Percentiles rank a stretch among this genome's conserved stretches.
Evolutionary conservation across 2,797 vertebrate genomes (phyloP).

Genomic region (Limnodromus scolopaceus): DNA sequence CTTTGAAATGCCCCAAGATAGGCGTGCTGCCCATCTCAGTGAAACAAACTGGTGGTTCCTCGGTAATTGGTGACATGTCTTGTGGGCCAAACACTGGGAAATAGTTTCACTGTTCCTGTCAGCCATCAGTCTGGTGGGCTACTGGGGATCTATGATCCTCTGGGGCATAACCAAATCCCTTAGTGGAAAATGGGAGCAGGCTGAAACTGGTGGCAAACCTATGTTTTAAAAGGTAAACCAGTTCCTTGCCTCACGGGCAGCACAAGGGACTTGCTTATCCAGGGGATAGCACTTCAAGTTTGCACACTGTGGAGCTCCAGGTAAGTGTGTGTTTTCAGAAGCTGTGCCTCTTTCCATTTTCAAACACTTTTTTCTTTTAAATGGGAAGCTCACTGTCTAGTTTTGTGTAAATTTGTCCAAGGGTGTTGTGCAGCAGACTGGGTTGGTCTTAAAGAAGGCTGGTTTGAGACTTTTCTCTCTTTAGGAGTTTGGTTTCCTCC

Average conservation of each 20-base stretch:
- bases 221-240: not conserved
- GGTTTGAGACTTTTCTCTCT: not conserved
- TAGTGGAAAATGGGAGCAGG: not conserved
- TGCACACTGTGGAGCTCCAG: not conserved
- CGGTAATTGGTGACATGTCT: not conserved
- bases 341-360: not conserved
- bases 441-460: not conserved
- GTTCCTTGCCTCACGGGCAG: not conserved
- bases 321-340: not conserved
- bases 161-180: not conserved
- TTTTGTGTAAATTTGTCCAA: not conserved
- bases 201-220: not conserved
- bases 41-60: not conserved
- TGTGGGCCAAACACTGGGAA: not conserved
- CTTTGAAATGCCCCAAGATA: not conserved
- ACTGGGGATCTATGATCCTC: rapidly evolving
- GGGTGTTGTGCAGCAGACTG: not conserved
- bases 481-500: not conserved
- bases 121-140: not conserved
- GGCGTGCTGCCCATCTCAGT: not conserved
- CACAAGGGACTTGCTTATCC: not conserved
- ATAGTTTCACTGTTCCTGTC: not conserved
- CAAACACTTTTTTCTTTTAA: not conserved
- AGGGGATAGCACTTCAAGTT: not conserved
- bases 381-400: not conserved